Conservation (phyloP, 1,140 invertebrate species). For the Limonius californicus region DNA sequence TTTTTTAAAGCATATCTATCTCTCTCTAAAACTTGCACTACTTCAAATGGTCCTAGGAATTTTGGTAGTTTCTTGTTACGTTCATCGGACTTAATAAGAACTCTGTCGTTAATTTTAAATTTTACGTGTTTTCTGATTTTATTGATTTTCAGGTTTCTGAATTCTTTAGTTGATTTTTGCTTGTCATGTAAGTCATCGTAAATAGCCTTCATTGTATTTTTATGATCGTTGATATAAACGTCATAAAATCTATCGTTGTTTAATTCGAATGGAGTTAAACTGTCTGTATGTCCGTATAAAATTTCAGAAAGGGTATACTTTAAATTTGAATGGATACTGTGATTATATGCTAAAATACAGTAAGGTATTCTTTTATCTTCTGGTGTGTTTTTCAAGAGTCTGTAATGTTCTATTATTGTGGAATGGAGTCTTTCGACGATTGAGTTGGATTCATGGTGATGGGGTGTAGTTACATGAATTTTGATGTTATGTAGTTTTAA, state of each 20-base stretch:
- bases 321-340: neutral
- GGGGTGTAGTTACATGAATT: constrained; percentile 7
- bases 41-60: neutral
- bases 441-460: constrained; percentile 13
- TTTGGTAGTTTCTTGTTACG: neutral
- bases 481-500: constrained; percentile 9
- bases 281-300: neutral
- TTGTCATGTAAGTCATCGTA: neutral
- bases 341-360: constrained; percentile 10
- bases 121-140: neutral
- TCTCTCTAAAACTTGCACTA: neutral
- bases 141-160: neutral
- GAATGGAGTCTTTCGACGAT: constrained; percentile 13
- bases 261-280: neutral
- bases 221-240: neutral
- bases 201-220: neutral
- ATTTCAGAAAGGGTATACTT: constrained; percentile 6
- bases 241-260: neutral
- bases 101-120: neutral
- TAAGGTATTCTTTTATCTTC: neutral
- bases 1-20: too few relatives aligned
- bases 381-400: neutral
- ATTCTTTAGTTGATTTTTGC: neutral
- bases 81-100: neutral
- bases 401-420: neutral